Conservation (phyloP, 2,888 invertebrate genomes). For the Laothoe populi region DNA sequence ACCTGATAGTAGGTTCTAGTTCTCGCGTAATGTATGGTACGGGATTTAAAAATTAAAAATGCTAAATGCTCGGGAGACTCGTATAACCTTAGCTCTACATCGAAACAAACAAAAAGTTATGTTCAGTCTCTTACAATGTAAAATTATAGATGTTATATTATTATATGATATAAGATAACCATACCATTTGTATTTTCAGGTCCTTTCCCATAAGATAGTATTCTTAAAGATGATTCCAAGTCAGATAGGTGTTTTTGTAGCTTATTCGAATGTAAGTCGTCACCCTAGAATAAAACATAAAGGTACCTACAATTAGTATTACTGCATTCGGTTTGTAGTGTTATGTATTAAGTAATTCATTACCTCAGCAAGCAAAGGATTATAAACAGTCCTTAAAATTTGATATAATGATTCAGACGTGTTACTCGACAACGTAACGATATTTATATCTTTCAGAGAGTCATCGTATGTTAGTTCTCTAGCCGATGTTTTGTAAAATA, state of each 20-base stretch:
- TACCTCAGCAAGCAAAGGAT: slow-evolving; percentile 69
- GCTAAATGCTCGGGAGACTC: too few species aligned
- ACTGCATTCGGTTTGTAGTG: not conserved
- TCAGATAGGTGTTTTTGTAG: slow-evolving; percentile 73
- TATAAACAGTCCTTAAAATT: slow-evolving; percentile 72
- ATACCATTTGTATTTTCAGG: slow-evolving; percentile 66
- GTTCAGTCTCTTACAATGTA: too few species aligned
- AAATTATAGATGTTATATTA: too few species aligned
- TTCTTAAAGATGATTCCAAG: slow-evolving; percentile 70
- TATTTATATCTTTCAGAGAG: slow-evolving; percentile 61
- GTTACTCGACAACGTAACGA: slow-evolving; percentile 67
- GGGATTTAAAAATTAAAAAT: too few species aligned
- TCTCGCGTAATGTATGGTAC: too few species aligned
- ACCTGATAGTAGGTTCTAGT: too few species aligned
- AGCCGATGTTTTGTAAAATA: slow-evolving; percentile 72
- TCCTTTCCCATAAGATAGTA: slow-evolving; percentile 70
- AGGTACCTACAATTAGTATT: not conserved
- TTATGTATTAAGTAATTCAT: slow-evolving; percentile 33
- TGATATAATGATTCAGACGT: slow-evolving; percentile 75
- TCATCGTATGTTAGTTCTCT: slow-evolving; percentile 56
- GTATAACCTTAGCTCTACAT: too few species aligned
- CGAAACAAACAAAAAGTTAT: too few species aligned
- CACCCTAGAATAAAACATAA: slow-evolving; percentile 57
- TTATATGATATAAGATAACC: slow-evolving; percentile 27
- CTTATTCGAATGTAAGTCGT: slow-evolving; percentile 71